Conservation (phyloP, 1,140 invertebrate species). For the Littorina saxatilis region DNA sequence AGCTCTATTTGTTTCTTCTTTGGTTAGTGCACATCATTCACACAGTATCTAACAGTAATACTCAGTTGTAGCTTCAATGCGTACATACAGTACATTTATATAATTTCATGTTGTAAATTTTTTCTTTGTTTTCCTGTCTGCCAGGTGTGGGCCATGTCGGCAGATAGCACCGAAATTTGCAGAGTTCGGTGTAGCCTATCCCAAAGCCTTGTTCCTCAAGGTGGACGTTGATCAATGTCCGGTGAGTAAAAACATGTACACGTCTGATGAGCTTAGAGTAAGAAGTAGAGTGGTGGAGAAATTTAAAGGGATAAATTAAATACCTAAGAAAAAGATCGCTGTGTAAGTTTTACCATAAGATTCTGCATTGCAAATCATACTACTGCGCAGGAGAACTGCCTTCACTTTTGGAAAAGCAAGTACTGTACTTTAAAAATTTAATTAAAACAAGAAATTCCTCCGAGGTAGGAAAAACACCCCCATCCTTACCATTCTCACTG, state of each 20-base stretch:
- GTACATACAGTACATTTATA: background rate
- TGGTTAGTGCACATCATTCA: background rate
- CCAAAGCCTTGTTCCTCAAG: conserved; percentile 94
- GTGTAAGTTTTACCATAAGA: background rate
- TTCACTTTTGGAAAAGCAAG: too few species aligned
- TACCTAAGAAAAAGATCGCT: background rate
- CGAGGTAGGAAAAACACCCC: too few species aligned
- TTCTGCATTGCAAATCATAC: background rate
- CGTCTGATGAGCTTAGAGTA: background rate
- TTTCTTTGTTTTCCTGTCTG: conserved; percentile 52
- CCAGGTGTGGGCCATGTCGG: conserved; percentile 96
- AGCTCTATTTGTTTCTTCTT: background rate
- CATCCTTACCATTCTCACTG: too few species aligned
- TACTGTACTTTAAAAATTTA: too few species aligned
- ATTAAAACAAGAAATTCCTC: too few species aligned
- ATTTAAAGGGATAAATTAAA: background rate
- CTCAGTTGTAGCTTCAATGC: background rate
- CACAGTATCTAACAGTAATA: too few species aligned
- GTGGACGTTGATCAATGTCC: conserved; percentile 84
- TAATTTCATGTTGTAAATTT: background rate
- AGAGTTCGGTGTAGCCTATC: conserved; percentile 89
- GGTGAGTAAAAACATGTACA: conserved; percentile 49
- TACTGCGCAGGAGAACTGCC: too few species aligned
- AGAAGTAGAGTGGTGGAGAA: background rate
- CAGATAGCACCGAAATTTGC: conserved; percentile 94